A percentile compares a stretch with the other conserved stretches of the same genome.
These are phyloP conservation scores for Merodon equestris DNA, from an alignment of 2,888 invertebrate species.

Conservation along the genomic window DNA sequence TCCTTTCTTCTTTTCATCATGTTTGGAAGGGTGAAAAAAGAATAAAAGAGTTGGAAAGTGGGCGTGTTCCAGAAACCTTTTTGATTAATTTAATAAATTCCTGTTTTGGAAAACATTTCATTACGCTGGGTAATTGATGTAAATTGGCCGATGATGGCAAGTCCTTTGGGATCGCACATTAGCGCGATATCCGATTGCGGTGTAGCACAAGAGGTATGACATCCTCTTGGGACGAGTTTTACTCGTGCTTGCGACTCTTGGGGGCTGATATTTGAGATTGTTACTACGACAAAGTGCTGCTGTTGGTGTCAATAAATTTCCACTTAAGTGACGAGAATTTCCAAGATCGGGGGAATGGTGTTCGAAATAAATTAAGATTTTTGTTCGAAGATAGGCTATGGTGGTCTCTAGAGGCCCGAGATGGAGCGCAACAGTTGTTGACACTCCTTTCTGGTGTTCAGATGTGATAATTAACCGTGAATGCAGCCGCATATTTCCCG, in stretches of 20 bases:
- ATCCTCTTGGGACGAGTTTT: conserved; percentile 49
- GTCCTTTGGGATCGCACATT: conserved; percentile 56
- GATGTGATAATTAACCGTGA: no score
- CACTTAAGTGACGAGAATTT: conserved; percentile 53
- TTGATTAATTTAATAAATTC: conserved; percentile 65
- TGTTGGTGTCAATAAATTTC: conserved; percentile 66
- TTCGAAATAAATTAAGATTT: conserved; percentile 20
- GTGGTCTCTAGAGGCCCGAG: conserved; percentile 13
- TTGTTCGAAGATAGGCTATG: conserved; percentile 26
- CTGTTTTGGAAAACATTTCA: conserved; percentile 56
- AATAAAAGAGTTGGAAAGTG: background rate
- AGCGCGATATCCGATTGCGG: conserved; percentile 65
- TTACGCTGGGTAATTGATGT: conserved; percentile 56
- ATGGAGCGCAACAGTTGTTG: conserved; percentile 45
- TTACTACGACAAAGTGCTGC: conserved; percentile 41
- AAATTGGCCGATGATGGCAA: conserved; percentile 62
- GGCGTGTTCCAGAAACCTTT: conserved; percentile 30
- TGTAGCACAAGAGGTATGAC: conserved; percentile 21
- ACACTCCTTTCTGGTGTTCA: no score
- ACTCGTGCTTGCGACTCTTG: conserved; percentile 43
- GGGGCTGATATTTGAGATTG: conserved; percentile 63
- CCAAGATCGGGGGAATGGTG: conserved; percentile 30
- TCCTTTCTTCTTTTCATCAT: background rate
- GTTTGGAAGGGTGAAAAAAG: no score
- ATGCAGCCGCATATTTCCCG: no score